Evolutionary conservation across 2,113 vertebrate genomes (phyloP), one percentile per base, ranked within the genome.

Genomic region (Eudyptes chrysolophus): DNA sequence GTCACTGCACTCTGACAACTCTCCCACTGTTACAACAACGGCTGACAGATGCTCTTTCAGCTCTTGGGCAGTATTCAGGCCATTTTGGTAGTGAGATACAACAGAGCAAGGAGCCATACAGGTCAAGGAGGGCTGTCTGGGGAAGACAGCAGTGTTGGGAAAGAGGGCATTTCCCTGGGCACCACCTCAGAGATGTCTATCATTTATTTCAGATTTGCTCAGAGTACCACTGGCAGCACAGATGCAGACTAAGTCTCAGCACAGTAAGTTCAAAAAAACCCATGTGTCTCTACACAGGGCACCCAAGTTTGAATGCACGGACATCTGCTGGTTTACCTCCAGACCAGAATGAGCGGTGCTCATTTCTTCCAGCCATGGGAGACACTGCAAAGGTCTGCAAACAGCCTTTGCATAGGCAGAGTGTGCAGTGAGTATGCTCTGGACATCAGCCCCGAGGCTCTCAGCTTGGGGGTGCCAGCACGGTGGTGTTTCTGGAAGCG

Each of bases 381-480:
- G 51, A 54, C 30, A 13, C 3, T 26, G 32, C 3, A 14, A 65
- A 69, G 27, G 17, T 71, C 61, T 61, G 36, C 48, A 38, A 55
- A 58, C 49, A 78, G 44, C 40, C 32, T 83, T 60, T 71, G 70
- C 58, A 13, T 10, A 55, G 60, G 62, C 66, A 58, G 75, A 68
- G 54, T 0, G 0, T 2, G 49, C 78, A 65, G 55, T 0, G 2
- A 84, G 34, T 16, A 16, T 0, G 0, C 51, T 26, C 51, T 49
- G 85, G 60, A 13, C 30, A 10, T 26, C 0, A 0, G 66, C 68
- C 44, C 38, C 14, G 49, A 34, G 44, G 54, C 27, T 34, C 62
- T 75, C 5, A 8, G 49, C 65, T 18, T 46, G 17, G 8, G 54
- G 11, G 13, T 80, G 54, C 51, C 74, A 68, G 48, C 58, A 64